Base-by-base conservation (phyloP, 2,797 vertebrate species). In the Diglossa cyanea region DNA sequence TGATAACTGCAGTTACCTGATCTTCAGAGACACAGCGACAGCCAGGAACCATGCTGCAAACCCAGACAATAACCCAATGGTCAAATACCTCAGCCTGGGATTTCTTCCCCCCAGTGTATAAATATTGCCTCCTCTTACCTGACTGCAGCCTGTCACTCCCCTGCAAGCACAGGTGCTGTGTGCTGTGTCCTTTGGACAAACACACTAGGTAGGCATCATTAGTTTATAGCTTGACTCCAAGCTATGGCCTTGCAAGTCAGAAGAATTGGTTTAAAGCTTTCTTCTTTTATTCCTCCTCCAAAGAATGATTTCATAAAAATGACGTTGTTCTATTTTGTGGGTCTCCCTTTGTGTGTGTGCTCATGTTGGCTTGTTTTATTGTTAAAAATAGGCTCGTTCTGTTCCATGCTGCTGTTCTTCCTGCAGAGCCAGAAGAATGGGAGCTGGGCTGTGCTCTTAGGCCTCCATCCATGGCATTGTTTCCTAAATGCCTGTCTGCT, bases 341-440 rank as follows among this genome's bases (percentile, higher is more conserved):
- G 39, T 80, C 86, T 80, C 23, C 50, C 68, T 94, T 87, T 94
- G 86, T 97, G 57, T 86, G 28, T 71, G 90, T 10, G 72, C 84
- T 72, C 47, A 13, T 57, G n/a, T 80, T 91, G 84, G 61, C 84
- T 95, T 65, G 57, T 80, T 94, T 83, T 53, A 55, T 60, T 12
- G 84, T 80, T 95, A 92, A 95, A 96, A 96, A 95, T 96, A 96
- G 93, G 37, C 45, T 91, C 13, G 44, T 54, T 13, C 78, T 86
- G 84, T 87, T 94, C 91, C 9, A 8, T 83, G 84, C 89, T 93
- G 65, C 86, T 74, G 25, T 68, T 91, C 58, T 8, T 61, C 91
- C 92, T 89, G 84, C 81, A 72, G 92, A 91, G 90, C 35, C 72
- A 68, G 51, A 93, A 93, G 86, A 93, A 93, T 67, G 84, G 65